Percentiles rank a stretch among this genome's conserved stretches.
Conservation (phyloP, 1,140 invertebrate genomes). For the Venturia canescens region DNA sequence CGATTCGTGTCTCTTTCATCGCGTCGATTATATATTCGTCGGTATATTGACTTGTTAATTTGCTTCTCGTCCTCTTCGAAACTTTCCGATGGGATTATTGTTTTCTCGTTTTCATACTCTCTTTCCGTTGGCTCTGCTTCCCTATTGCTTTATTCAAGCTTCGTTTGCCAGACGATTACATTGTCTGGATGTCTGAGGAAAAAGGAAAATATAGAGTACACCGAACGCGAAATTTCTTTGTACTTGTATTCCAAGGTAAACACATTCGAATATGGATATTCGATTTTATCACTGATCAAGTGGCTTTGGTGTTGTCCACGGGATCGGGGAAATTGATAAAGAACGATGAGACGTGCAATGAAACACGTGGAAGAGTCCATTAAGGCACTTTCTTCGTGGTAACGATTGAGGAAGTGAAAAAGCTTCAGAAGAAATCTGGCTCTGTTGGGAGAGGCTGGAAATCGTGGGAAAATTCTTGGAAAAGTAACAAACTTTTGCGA, state of each 20-base stretch:
- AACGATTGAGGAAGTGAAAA: no score
- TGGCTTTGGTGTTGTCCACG: no score
- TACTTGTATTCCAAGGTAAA: not conserved
- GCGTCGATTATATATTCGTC: slow-evolving; percentile 69
- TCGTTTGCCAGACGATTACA: slow-evolving; percentile 58
- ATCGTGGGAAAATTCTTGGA: no score
- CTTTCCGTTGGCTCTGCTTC: slow-evolving; percentile 45
- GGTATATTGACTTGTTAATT: slow-evolving; percentile 69
- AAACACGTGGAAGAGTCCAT: not conserved
- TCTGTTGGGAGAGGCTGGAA: no score
- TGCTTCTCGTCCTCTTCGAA: slow-evolving; percentile 43
- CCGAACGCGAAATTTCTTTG: slow-evolving; percentile 13
- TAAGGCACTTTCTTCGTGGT: no score
- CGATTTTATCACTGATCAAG: not conserved
- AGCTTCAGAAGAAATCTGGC: no score
- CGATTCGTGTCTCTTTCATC: slow-evolving; percentile 19
- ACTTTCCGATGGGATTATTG: slow-evolving; percentile 49
- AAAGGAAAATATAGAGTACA: not conserved
- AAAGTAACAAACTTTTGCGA: no score
- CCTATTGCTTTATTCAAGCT: slow-evolving; percentile 56
- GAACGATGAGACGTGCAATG: no score
- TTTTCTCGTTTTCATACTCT: slow-evolving; percentile 44
- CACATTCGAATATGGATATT: not conserved
- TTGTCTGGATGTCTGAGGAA: slow-evolving; percentile 46
- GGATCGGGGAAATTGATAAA: no score